Conservation (phyloP, 2,113 vertebrate genomes). For the Nyctibius bracteatus region DNA sequence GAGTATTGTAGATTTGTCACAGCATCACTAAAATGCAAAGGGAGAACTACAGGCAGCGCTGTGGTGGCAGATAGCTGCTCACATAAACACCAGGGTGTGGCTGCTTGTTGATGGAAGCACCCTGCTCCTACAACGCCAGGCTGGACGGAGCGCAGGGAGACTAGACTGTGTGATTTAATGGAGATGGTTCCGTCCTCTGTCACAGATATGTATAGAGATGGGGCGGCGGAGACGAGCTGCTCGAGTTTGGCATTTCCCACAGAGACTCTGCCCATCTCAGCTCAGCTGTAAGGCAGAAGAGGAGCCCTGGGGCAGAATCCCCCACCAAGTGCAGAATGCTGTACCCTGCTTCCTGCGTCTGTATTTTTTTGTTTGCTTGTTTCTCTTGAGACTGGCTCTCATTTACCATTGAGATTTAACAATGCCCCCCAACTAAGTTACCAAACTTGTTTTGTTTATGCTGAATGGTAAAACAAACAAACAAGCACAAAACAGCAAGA, state of each 20-base stretch:
- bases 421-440: background rate
- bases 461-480: background rate
- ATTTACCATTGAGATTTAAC: background rate
- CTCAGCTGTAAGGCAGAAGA: background rate
- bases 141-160: background rate
- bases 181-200: rapidly evolving
- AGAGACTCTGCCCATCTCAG: background rate
- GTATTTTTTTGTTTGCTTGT: background rate
- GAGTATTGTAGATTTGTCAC: background rate
- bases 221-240: background rate
- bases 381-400: background rate
- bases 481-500: background rate
- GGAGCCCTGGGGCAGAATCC: background rate
- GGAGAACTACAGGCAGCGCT: background rate
- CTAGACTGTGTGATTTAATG: rapidly evolving
- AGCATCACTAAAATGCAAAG: background rate
- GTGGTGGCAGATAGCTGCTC: rapidly evolving
- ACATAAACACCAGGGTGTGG: rapidly evolving
- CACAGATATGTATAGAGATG: background rate
- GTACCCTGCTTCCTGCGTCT: rapidly evolving
- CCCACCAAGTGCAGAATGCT: rapidly evolving
- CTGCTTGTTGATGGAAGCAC: rapidly evolving
- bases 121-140: rapidly evolving
- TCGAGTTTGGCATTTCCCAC: background rate
- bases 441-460: background rate